A percentile compares a stretch with the other conserved stretches of the same genome.
Evolutionary conservation across 2,797 vertebrate genomes (phyloP).

Genomic region (Manis pentadactyla): DNA sequence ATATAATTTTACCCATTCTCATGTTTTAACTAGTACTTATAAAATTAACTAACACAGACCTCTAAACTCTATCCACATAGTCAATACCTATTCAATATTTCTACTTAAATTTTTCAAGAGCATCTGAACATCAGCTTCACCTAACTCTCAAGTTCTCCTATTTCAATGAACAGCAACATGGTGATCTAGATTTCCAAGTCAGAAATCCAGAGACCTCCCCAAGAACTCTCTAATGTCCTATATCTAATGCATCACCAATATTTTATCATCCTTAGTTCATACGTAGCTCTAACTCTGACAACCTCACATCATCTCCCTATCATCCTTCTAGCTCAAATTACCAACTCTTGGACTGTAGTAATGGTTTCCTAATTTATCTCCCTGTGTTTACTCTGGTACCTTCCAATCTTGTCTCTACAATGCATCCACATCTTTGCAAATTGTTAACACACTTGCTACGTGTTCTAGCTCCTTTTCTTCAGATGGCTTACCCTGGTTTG

Average conservation of each 20-base stretch:
- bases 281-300: background rate
- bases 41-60: background rate
- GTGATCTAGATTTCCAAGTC: background rate
- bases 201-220: background rate
- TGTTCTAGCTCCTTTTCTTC: background rate
- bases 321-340: background rate
- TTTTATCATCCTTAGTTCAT: background rate
- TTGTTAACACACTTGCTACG: background rate
- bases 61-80: background rate
- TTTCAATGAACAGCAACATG: background rate
- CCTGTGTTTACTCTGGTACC: background rate
- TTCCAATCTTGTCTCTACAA: background rate
- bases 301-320: background rate
- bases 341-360: background rate
- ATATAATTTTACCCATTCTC: background rate
- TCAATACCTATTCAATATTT: background rate
- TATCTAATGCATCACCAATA: background rate
- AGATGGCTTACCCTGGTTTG: background rate
- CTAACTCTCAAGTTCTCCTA: background rate
- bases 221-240: background rate
- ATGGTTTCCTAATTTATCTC: background rate
- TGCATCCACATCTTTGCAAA: background rate
- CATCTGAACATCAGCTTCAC: background rate
- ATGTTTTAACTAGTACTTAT: background rate
- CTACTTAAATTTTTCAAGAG: slow-evolving; percentile 26